Conservation (phyloP, 2,888 invertebrate species). For the Cantharis lateralis region DNA sequence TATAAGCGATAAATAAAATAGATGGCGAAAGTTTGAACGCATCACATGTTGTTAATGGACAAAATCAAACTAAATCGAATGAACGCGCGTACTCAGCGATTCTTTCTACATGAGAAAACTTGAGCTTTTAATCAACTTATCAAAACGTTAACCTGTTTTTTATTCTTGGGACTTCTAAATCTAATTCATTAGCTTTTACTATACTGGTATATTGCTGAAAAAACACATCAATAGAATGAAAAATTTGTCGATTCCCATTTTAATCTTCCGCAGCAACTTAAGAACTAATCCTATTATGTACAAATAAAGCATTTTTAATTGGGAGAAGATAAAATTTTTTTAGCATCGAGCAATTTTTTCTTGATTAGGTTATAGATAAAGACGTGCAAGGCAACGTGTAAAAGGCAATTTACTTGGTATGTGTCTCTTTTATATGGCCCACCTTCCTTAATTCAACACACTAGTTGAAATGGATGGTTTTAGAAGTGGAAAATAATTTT, state of each 20-base stretch:
- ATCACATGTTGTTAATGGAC: background rate
- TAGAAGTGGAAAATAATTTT: slow-evolving; percentile 29
- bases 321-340: background rate
- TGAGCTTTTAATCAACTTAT: slow-evolving; percentile 16
- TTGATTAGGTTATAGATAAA: background rate
- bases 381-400: slow-evolving; percentile 12
- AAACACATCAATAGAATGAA: background rate
- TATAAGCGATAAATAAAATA: slow-evolving; percentile 3
- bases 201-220: background rate
- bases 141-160: slow-evolving; percentile 21
- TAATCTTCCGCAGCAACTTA: background rate
- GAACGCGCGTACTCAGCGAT: background rate
- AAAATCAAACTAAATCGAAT: slow-evolving; percentile 9
- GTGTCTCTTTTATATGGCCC: slow-evolving; percentile 11
- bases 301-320: background rate
- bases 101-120: slow-evolving; percentile 2
- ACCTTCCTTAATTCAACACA: slow-evolving; percentile 23
- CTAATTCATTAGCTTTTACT: slow-evolving; percentile 6
- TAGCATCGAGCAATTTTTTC: background rate
- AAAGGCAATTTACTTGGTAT: slow-evolving; percentile 33
- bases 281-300: background rate
- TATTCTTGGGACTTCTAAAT: slow-evolving; percentile 11
- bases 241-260: background rate
- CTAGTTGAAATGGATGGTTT: slow-evolving; percentile 27
- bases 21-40: background rate